Conservation (phyloP, 2,797 vertebrate genomes). For the Syngnathus acus region DNA sequence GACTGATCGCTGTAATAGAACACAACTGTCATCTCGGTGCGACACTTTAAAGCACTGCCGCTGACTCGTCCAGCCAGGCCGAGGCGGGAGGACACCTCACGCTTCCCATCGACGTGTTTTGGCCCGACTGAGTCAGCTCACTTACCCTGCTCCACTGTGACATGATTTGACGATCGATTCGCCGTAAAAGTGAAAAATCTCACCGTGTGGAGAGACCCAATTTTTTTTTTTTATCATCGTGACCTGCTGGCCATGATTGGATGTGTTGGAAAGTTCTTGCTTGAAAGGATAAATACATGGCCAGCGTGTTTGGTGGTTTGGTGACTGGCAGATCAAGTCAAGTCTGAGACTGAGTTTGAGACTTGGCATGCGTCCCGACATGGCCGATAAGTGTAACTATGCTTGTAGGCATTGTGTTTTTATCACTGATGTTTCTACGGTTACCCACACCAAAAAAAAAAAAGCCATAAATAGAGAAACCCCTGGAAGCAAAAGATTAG, state of each 20-base stretch:
- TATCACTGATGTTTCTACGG: not conserved
- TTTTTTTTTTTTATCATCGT: not conserved
- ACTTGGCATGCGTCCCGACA: not conserved
- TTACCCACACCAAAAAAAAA: not conserved
- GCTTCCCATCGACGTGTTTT: slow-evolving; percentile 58
- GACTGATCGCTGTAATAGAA: slow-evolving; percentile 68
- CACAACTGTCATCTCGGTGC: slow-evolving; percentile 60
- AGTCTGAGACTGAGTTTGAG: not conserved
- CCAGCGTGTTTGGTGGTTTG: not conserved
- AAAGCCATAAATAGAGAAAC: slow-evolving; percentile 2
- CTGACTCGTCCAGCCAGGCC: slow-evolving; percentile 55
- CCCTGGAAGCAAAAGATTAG: slow-evolving; percentile 46
- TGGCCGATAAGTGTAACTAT: not conserved
- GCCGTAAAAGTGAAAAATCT: slow-evolving; percentile 30
- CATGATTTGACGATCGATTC: slow-evolving; percentile 73
- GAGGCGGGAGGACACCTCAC: slow-evolving; percentile 50
- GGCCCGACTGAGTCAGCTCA: slow-evolving; percentile 64
- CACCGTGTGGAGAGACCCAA: slow-evolving; percentile 1
- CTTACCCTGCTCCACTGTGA: slow-evolving; percentile 54
- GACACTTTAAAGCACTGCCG: slow-evolving; percentile 62
- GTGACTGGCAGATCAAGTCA: not conserved
- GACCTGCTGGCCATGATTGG: slow-evolving; percentile 1
- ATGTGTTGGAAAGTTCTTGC: not conserved
- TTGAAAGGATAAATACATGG: not conserved
- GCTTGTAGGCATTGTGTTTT: not conserved